Conservation (phyloP, 2,113 vertebrate species). For the Platanista minor region DNA sequence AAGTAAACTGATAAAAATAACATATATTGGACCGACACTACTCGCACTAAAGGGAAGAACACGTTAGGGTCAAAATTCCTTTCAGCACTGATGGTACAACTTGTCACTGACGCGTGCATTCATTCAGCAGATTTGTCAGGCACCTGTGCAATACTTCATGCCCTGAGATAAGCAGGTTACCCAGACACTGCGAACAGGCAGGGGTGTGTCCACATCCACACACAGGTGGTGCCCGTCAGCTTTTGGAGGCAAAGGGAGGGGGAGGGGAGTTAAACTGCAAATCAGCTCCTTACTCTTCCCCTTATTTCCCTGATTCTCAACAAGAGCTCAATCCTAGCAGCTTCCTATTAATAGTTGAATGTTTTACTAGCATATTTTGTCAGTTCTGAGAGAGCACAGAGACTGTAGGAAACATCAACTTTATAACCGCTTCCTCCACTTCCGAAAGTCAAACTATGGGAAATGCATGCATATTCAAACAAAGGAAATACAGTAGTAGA, state of each 20-base stretch:
- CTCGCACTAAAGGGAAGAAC: neutral
- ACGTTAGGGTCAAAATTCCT: neutral
- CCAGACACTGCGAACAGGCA: neutral
- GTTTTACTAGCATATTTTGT: neutral
- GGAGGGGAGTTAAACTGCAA: neutral
- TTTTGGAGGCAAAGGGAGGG: neutral
- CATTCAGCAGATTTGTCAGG: neutral
- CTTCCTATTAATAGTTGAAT: neutral
- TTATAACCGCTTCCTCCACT: neutral
- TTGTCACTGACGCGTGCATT: too few species aligned
- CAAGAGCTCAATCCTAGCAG: neutral
- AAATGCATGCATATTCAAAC: neutral
- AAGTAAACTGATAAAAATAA: neutral
- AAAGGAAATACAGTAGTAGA: neutral
- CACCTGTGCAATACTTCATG: too few species aligned
- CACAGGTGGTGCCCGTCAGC: fast-evolving
- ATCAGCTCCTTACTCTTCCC: neutral
- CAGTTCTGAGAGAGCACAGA: neutral
- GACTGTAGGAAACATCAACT: neutral
- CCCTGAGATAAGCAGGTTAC: neutral
- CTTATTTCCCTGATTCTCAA: neutral
- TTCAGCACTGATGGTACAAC: neutral
- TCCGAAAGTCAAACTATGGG: neutral
- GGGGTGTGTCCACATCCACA: neutral
- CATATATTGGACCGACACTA: neutral